Percentiles rank a stretch among this genome's conserved stretches.
These are phyloP conservation scores for Ophthalmolycus amberensis DNA, from an alignment of 2,113 vertebrate genomes.

Conservation along the genomic window DNA sequence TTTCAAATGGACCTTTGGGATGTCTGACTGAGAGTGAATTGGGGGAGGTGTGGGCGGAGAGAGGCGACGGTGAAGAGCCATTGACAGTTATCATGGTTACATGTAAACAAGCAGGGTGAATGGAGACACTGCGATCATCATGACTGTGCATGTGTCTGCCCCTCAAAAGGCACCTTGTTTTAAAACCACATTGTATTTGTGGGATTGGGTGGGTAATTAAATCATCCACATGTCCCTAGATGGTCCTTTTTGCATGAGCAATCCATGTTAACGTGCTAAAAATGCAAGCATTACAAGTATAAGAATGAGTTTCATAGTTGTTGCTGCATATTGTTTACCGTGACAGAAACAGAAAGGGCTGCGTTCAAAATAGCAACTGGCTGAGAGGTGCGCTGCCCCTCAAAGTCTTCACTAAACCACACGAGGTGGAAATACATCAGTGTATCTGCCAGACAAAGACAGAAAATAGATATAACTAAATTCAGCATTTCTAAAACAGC, in stretches of 20 bases:
- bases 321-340: constrained; percentile 11
- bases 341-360: constrained; percentile 14
- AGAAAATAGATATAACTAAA: constrained; percentile 50
- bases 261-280: neutral
- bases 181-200: neutral
- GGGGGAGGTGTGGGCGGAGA: constrained; percentile 28
- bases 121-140: constrained; percentile 1
- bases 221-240: neutral
- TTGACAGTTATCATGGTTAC: constrained; percentile 69
- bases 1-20: constrained; percentile 63
- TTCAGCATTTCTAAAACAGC: constrained; percentile 41
- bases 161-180: constrained; percentile 1
- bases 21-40: constrained; percentile 34
- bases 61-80: constrained; percentile 52
- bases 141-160: neutral
- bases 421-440: constrained; percentile 32
- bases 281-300: neutral
- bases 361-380: constrained; percentile 29
- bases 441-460: constrained; percentile 32
- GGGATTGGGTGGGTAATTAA: neutral
- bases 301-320: neutral
- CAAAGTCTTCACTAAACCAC: constrained; percentile 31
- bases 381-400: constrained; percentile 3
- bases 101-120: constrained; percentile 55
- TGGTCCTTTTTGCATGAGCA: neutral